Evolutionary conservation across 2,113 vertebrate species (phyloP), one percentile per base, ranked within the genome.

Genomic region (Dissostichus mawsoni): DNA sequence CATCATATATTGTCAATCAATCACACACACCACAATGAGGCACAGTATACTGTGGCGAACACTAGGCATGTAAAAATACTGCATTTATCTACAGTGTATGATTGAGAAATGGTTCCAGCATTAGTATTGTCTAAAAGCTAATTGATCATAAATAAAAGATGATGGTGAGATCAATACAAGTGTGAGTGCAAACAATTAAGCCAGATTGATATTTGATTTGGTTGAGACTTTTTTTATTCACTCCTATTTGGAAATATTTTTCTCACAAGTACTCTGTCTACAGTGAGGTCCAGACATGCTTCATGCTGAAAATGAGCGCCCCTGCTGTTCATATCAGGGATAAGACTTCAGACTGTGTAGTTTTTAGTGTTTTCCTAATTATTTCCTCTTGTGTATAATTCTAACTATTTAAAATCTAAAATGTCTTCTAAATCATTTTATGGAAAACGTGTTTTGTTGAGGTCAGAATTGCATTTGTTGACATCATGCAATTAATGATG

Each of bases 1-100:
- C 57, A 80, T 89, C 87, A 90, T 82, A 81, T 89, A 84, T 69
- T 87, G 88, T 82, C 68, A 90, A 94, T 94, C 92, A 86, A 88
- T 93, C 63, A 29, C 70, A 69, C 76, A 68, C 25, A 36, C 33
- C 20, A 76, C 69, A 86, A 80, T 56, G 77, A 81, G 61, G 68
- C 58, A 12, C 55, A 16, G 65, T 36, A 78, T 87, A 88, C 80
- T 81, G 76, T 70, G 57, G 53, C 80, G 68, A 61, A 65, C 66
- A 74, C 14, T 11, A 71, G 67, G 44, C 10, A 11, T 14, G 67
- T 63, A 62, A 63, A 58, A 47, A 48, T 3, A 56, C 33, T 33
- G 59, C 16, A 66, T 41, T 17, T 1, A 61, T 59, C 36, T 73
- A 18, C n/a, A 20, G 47, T 18, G 7, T 14, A 20, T 53, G 14